Evolutionary conservation across 2,113 vertebrate species (phyloP), one percentile per base, ranked within the genome.

Genomic region (Syngnathus floridae): DNA sequence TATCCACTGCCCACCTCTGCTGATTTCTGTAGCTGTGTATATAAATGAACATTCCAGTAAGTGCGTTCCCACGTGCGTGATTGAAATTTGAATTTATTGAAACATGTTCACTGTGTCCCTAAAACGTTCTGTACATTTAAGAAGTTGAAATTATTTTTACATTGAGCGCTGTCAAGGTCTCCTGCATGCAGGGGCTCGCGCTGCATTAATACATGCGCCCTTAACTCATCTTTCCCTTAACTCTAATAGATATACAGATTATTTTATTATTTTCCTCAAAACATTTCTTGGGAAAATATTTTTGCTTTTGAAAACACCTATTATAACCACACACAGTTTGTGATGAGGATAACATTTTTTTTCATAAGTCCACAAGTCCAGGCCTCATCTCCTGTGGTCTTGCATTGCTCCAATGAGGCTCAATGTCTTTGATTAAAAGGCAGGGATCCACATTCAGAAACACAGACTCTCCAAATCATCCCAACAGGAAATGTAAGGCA

Each of bases 171-270:
- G 16, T 57, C 31, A 6, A 58, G 12, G 51, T 63, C 46, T 72
- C 49, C 60, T 65, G 64, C 37, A 75, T 22, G 52, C 64, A 75
- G 51, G 40, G 37, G 40, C 57, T 21, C 64, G 64, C 12, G 48
- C 58, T 55, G 66, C 4, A 49, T 7, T 49, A 37, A 64, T 26
- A 31, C 10, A 61, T 59, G 4, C 13, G 60, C 40, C 40, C 51
- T 49, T 31, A 61, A 62, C 43, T 56, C 19, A 66, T 40, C 7
- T 52, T 4, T 66, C 41, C 70, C 16, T n/a, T n/a, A n/a, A 59
- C 26, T 74, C 46, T 64, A 37, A 51, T 73, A 62, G 61, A 51
- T 79, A 72, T 84, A 68, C 62, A 84, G 26, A 75, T 57, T n/a
- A n/a, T n/a, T n/a, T 72, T 61, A 36, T 77, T 7, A 70, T 69